Evolutionary conservation across 2,113 vertebrate species (phyloP).

Genomic region (Damaliscus lunatus): DNA sequence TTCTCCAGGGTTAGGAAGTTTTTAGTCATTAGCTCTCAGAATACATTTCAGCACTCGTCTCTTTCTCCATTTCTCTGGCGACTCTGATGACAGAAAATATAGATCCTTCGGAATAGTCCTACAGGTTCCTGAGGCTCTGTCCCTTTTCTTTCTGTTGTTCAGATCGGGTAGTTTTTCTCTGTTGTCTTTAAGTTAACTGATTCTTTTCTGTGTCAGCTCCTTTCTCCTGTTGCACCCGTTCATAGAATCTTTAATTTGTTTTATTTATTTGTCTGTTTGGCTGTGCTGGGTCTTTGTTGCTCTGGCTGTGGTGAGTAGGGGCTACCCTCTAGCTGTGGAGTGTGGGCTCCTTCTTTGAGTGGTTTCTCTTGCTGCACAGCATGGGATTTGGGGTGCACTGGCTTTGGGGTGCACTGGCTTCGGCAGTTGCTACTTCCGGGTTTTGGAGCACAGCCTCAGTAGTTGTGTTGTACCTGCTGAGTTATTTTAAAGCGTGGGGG

Average conservation of each 20-base stretch:
- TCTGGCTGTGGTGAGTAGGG: neutral
- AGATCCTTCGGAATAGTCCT: neutral
- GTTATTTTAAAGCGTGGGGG: neutral
- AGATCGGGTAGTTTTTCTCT: neutral
- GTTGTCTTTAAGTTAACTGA: neutral
- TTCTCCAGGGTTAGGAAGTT: neutral
- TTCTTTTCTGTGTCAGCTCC: neutral
- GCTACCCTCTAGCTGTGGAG: neutral
- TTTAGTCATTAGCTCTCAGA: neutral
- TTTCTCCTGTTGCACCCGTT: neutral
- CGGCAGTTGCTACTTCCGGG: rapidly evolving
- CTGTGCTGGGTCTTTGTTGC: neutral
- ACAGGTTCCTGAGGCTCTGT: neutral
- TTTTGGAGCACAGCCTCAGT: neutral
- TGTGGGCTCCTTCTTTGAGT: neutral
- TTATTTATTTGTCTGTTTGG: neutral
- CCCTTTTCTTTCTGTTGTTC: neutral
- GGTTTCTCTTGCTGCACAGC: neutral
- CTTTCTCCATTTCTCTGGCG: neutral
- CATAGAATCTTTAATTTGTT: neutral
- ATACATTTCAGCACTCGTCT: neutral
- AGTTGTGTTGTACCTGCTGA: neutral
- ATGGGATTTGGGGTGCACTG: neutral
- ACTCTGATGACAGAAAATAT: neutral
- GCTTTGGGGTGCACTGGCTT: neutral